Base-by-base conservation (phyloP, 2,797 vertebrate species). In the Scolopax rusticola region DNA sequence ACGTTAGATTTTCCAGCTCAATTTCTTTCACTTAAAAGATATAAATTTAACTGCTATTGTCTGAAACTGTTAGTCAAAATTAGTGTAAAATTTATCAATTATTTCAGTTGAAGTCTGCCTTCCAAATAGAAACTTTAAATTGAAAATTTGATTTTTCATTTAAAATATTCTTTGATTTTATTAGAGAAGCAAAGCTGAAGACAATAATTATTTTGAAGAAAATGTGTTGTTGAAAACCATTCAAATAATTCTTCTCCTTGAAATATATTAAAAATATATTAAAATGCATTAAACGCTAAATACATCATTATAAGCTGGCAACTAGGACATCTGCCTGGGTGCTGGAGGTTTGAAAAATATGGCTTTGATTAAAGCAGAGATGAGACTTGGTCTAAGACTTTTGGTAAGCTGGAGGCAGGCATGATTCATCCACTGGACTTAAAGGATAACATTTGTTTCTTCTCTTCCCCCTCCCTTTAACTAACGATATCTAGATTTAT, bases 201-300 rank as follows among this genome's bases (percentile, higher is more conserved):
- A 69, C 73, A 77, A 40, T 11, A 56, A 41, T 23, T 43, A n/a
- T 6, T 69, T 77, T 68, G 19, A 38, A 79, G 9, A 51, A 65
- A 76, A 73, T 5, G 0, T 2, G 0, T 2, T 43, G 13, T 56
- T 64, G 50, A 64, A 79, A 73, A 33, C 13, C 0, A 33, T 73
- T 73, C 1, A 41, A 80, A 59, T 5, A 1, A 12, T 32, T 41
- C 1, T 80, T 60, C 41, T 56, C 69, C 6, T 47, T 64, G n/a
- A 70, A 81, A 48, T 70, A 45, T 6, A 30, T 59, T 75, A 60
- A 16, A 53, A 36, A 36, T 36, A 36, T 36, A 36, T 36, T 36
- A 36, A 36, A 36, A 36, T 36, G 36, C 8, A 36, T 36, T 36
- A 36, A 36, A 36, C 36, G 8, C 36, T 36, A 36, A 36, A 36